A percentile compares a stretch with the other conserved stretches of the same genome.
Conservation (phyloP, 2,797 vertebrate species). For the Eupleurogrammus muticus region DNA sequence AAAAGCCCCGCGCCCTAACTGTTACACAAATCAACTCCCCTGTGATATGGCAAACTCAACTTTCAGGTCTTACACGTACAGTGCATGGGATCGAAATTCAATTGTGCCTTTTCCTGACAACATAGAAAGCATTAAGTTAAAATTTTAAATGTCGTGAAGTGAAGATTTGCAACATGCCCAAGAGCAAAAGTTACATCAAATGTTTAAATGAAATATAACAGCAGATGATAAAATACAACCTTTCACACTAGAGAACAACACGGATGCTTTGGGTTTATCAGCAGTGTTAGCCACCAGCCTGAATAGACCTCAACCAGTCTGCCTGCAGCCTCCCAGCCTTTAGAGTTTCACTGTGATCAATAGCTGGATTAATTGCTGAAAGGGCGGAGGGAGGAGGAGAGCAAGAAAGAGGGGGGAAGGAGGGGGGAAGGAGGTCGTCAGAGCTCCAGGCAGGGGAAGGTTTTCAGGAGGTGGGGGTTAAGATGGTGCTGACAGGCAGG, state of each 20-base stretch:
- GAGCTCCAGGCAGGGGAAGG: conserved; percentile 79
- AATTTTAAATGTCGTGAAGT: no score
- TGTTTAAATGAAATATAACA: neutral
- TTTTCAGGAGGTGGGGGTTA: conserved; percentile 75
- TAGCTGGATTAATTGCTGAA: conserved; percentile 86
- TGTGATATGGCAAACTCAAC: conserved; percentile 8
- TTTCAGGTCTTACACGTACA: conserved; percentile 4
- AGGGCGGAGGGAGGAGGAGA: conserved; percentile 57
- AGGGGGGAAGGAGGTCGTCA: conserved; percentile 56
- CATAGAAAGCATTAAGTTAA: no score
- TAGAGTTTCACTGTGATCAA: conserved; percentile 81
- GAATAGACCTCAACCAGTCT: conserved; percentile 54
- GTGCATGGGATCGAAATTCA: neutral
- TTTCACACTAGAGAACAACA: neutral
- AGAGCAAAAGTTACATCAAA: neutral
- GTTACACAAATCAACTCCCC: conserved; percentile 19
- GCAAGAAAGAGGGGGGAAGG: conserved; percentile 34
- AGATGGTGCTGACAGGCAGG: conserved; percentile 83
- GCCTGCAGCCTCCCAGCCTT: conserved; percentile 66
- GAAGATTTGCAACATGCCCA: neutral
- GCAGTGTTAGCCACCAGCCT: conserved; percentile 40
- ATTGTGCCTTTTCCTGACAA: neutral
- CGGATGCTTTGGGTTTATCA: conserved; percentile 27
- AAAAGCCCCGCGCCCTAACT: conserved; percentile 16
- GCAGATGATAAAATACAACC: neutral